Percentiles rank a stretch among this genome's conserved stretches.
Conservation (phyloP, 2,113 vertebrate genomes). For the Sylvia atricapilla region DNA sequence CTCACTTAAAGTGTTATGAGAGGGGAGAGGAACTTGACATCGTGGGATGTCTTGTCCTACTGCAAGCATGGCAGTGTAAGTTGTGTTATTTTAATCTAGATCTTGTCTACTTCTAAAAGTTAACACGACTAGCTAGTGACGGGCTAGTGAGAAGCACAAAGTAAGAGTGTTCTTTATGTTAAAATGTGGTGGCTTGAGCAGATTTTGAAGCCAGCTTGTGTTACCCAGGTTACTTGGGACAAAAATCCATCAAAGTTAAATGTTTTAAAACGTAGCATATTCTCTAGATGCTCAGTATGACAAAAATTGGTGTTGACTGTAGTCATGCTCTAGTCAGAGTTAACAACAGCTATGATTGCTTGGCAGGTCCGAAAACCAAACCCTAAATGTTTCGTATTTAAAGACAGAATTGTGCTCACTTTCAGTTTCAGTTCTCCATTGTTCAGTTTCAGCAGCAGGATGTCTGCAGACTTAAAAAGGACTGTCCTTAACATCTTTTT, state of each 20-base stretch:
- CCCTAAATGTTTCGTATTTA: background rate
- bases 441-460: background rate
- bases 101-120: background rate
- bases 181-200: background rate
- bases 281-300: background rate
- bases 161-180: background rate
- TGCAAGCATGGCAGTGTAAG: background rate
- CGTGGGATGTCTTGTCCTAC: background rate
- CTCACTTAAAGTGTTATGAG: background rate
- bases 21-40: rapidly evolving
- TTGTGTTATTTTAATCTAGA: background rate
- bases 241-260: background rate
- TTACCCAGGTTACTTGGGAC: background rate
- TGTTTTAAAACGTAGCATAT: background rate
- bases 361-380: background rate
- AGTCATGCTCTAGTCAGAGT: background rate
- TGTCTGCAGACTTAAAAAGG: background rate
- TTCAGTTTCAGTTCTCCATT: background rate
- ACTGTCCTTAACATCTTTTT: slow-evolving; percentile 68
- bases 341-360: background rate
- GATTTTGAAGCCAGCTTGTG: background rate
- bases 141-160: background rate
- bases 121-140: background rate
- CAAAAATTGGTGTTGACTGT: background rate
- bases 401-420: background rate